Base-by-base conservation (phyloP, 2,888 invertebrate genomes). In the Ormyrus thymus region DNA sequence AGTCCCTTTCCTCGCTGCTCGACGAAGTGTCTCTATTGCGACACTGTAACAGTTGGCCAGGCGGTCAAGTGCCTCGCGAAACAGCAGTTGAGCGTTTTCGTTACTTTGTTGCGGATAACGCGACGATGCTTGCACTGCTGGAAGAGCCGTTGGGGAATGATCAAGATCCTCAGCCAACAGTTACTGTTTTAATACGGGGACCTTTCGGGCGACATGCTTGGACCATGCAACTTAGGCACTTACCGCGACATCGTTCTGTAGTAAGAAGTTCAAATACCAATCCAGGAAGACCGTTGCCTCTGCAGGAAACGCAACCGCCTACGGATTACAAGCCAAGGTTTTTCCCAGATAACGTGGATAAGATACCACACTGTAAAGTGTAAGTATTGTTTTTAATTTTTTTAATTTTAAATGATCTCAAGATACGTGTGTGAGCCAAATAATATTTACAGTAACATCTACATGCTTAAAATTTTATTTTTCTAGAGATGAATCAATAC, bases 191-290 rank as follows among this genome's bases (percentile, higher is more conserved):
- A 73, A 95, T 98, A 81, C 93, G 98, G 1, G 97, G 97, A 76
- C 97, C 97, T 0, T 98, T 97, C 91, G 98, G 98, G 0, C 94
- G 98, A 6, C 96, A 97, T 91, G 97, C 97, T 29, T 99, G 98
- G 98, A 96, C 96, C 8, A 93, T 97, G 93, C 95, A 96, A 86
- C 91, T 96, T 74, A 93, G 98, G 56, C 97, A 98, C 88, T 92
- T 97, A 79, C 97, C 98, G 0, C 93, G 97, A 56, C 94, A 95
- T 86, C 95, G 96, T 85, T 94, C 94, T 4, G 95, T 95, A 9
- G 92, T 92, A 0, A 93, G 94, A 86, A 92, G 92, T 58, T 92
- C 93, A 83, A 91, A 92, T 45, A 92, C 92, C 0, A 94, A 93
- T 83, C 91, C 93, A 29, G 94, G 94, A 69, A 91, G 97, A 68